These are phyloP conservation scores for Metridium senile DNA, from an alignment of 92 coral and sea anemone species.

Conservation along the genomic window DNA sequence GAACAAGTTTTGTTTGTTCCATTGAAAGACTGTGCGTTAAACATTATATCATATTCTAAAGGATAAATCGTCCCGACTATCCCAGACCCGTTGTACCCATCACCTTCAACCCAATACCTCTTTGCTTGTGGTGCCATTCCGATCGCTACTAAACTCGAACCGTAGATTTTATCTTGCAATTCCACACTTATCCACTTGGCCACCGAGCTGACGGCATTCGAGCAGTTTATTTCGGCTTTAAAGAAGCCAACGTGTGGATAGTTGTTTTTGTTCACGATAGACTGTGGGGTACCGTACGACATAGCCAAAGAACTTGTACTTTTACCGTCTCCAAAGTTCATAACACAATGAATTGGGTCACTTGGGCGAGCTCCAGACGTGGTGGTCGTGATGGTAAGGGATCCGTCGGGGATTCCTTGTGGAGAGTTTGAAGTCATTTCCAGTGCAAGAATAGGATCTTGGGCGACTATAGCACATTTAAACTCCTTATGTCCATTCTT, in stretches of 20 bases:
- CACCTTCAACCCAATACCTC: slow-evolving; percentile 38
- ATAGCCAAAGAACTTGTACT: not conserved
- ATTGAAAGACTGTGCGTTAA: slow-evolving; percentile 33
- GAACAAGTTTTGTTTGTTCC: slow-evolving; percentile 82
- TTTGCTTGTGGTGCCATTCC: slow-evolving; percentile 7
- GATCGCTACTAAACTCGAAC: slow-evolving; percentile 3
- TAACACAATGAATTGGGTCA: slow-evolving; percentile 25
- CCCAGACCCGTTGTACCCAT: slow-evolving; percentile 64
- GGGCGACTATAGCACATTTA: slow-evolving; percentile 41
- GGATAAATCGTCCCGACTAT: slow-evolving; percentile 45
- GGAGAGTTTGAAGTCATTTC: slow-evolving; percentile 60
- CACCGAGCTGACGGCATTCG: slow-evolving; percentile 46
- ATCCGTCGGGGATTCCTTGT: slow-evolving; percentile 34
- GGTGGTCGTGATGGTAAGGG: slow-evolving; percentile 9
- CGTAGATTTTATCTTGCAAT: slow-evolving; percentile 45
- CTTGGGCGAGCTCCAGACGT: slow-evolving; percentile 37
- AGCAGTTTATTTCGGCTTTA: slow-evolving; percentile 44
- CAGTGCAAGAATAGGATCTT: slow-evolving; percentile 47
- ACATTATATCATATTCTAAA: slow-evolving; percentile 43
- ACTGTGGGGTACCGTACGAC: not conserved
- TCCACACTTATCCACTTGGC: slow-evolving; percentile 1
- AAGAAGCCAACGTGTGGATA: slow-evolving; percentile 54
- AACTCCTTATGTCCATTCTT: slow-evolving; percentile 20
- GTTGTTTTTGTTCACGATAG: not conserved
- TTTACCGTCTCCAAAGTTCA: slow-evolving; percentile 51